Evolutionary conservation across 2,113 vertebrate genomes (phyloP).

Genomic region (Corydoras maculifer): DNA sequence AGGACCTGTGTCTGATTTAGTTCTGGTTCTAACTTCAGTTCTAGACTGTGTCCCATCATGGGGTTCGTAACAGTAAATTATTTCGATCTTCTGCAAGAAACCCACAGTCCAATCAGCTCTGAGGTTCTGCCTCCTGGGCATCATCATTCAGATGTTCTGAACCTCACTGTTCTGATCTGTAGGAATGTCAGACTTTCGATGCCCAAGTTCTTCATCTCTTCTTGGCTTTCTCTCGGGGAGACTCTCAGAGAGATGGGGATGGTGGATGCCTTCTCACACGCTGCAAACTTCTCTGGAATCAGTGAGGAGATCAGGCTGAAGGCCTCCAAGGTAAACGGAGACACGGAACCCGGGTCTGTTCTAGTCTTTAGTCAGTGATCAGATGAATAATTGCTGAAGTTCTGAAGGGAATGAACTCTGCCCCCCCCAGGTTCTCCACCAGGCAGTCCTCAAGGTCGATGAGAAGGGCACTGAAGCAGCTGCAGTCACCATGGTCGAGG

Average conservation of each 20-base stretch:
- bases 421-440: constrained; percentile 62
- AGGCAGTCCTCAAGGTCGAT: constrained; percentile 70
- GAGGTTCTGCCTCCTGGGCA: no score
- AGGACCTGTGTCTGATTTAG: no score
- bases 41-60: no score
- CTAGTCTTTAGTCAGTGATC: no score
- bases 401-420: no score
- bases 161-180: constrained; percentile 29
- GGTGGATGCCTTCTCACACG: constrained; percentile 56
- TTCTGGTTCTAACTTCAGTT: no score
- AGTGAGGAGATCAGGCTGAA: constrained; percentile 54
- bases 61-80: no score
- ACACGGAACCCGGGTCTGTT: no score
- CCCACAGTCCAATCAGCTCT: no score
- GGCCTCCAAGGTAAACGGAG: constrained; percentile 67
- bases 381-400: no score
- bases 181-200: constrained; percentile 64
- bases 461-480: constrained; percentile 75
- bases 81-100: no score
- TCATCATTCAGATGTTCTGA: no score
- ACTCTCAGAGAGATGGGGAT: constrained; percentile 68
- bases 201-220: constrained; percentile 71
- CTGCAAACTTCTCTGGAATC: constrained; percentile 73
- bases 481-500: constrained; percentile 44
- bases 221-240: constrained; percentile 53